Base-by-base conservation (phyloP, 1,140 invertebrate species). In the Zophobas atratus region DNA sequence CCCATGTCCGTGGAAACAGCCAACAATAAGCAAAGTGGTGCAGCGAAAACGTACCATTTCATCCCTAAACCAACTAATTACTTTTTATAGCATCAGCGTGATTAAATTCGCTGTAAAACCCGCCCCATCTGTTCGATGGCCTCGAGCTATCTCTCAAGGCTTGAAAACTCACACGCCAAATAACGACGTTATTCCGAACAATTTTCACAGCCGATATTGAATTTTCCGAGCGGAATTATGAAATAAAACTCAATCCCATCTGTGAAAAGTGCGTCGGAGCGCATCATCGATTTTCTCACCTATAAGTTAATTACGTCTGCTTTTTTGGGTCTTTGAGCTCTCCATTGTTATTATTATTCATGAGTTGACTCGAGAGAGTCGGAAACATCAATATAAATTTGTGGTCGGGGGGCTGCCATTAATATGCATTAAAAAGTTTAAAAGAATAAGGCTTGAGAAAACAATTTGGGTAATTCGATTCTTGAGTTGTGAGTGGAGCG, bases 341-440 rank as follows among this genome's bases (percentile, higher is more conserved):
- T 67, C 60, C 60, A 67, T 67, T 67, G 43, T 39, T 38, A 1
- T 67, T 60, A 60, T 60, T 67, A 67, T 67, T 67, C 60, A 67
- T 67, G 39, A 67, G 60, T 67, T 67, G 60, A 67, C 60, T 67
- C 33, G 60, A 32, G 39, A 20, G 20, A 20, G 20, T 34, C 33
- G 60, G 43, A 67, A 67, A 67, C 60, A 67, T 67, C 60, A 43
- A 67, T 67, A 41, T 67, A 33, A 46, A 51, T 51, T 46, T 20
- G 39, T 6, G 8, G 6, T 67, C 35, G 53, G 39, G 57, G 60
- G 38, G 6, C 6, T 8, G 60, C 8, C 60, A 46, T 67, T 67
- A 67, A 46, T 67, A 67, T 67, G 60, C 60, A 67, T 67, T 67
- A 67, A 67, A 67, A 67, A 67, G 60, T 67, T 67, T 41, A 32